Evolutionary conservation across 2,888 invertebrate species (phyloP).

Genomic region (Chrysotoxum bicinctum): DNA sequence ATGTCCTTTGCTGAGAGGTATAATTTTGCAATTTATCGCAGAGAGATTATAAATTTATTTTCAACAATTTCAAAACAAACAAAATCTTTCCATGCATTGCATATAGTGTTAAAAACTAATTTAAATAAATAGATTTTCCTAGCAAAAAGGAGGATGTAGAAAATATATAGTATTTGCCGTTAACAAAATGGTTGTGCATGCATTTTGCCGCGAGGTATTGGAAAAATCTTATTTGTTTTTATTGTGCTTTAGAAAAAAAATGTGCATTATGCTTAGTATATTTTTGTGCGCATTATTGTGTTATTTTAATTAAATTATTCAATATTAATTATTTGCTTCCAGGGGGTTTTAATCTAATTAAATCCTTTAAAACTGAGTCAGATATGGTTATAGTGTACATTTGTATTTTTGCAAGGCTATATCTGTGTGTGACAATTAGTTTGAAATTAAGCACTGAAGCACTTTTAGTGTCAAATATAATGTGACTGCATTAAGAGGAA

Average conservation of each 20-base stretch:
- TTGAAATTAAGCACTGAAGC: not conserved
- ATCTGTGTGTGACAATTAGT: not conserved
- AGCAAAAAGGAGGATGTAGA: not conserved
- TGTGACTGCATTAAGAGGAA: not conserved
- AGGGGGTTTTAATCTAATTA: not conserved
- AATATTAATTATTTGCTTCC: not conserved
- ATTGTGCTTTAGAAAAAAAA: not conserved
- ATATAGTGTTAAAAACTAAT: not conserved
- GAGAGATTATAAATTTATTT: not conserved
- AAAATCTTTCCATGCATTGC: not conserved
- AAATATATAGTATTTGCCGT: no score
- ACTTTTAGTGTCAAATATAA: not conserved
- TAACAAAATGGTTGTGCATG: no score
- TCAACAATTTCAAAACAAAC: not conserved
- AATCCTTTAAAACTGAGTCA: not conserved
- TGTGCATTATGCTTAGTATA: not conserved
- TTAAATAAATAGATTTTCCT: not conserved
- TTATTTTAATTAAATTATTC: slow-evolving; percentile 10
- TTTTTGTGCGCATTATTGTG: not conserved
- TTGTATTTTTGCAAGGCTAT: not conserved
- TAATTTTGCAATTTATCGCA: not conserved
- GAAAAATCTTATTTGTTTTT: not conserved
- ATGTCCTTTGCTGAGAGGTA: not conserved
- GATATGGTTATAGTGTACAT: no score
- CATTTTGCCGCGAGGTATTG: no score